Evolutionary conservation across 2,797 vertebrate species (phyloP).

Genomic region (Rhodeus uyekii): DNA sequence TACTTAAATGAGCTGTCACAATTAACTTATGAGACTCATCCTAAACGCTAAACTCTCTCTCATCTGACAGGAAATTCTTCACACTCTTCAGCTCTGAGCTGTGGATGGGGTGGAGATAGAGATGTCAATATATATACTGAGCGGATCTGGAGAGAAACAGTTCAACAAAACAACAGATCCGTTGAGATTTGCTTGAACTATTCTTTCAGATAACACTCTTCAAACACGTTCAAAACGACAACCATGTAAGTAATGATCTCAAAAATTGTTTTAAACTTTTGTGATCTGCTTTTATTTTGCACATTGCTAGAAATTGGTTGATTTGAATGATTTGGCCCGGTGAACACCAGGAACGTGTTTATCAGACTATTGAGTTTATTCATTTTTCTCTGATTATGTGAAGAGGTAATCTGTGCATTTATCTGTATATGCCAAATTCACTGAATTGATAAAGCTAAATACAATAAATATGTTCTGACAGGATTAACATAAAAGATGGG

Average conservation of each 20-base stretch:
- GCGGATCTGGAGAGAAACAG: background rate
- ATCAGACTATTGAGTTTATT: background rate
- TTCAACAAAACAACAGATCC: background rate
- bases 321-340: background rate
- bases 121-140: background rate
- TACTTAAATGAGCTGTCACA: background rate
- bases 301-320: background rate
- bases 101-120: constrained; percentile 1
- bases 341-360: background rate
- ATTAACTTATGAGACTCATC: background rate
- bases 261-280: background rate
- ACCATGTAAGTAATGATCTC: constrained; percentile 2
- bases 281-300: background rate
- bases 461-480: background rate
- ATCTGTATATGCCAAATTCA: background rate
- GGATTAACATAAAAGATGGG: background rate
- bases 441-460: background rate
- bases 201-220: background rate
- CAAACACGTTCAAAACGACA: background rate
- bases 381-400: background rate
- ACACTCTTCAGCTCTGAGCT: background rate
- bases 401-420: background rate
- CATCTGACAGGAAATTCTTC: background rate
- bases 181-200: background rate
- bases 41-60: background rate